phyloP scores from a whole-genome alignment of 2,113 vertebrate genomes.

The Varanus komodoensis region DNA sequence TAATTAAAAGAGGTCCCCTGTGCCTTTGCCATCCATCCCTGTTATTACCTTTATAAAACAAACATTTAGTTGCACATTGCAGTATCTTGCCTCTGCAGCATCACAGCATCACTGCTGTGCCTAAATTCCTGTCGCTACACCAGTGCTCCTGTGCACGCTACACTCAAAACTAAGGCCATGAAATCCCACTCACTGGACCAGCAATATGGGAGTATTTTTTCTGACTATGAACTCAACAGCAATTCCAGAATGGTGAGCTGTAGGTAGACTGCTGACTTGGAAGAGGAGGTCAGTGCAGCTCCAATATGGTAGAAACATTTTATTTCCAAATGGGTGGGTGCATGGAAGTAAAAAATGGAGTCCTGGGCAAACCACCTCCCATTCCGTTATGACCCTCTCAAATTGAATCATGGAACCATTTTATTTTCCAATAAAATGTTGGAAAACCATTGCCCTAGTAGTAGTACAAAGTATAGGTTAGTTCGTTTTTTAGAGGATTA shows the following conservation, averaged over 20 bases:
- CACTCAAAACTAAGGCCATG: neutral
- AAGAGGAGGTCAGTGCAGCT: neutral
- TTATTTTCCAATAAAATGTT: neutral
- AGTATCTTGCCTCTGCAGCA: neutral
- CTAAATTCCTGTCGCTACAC: neutral
- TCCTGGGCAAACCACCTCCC: neutral
- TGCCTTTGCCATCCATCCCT: neutral
- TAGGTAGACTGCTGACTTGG: neutral
- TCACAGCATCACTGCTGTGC: too few species aligned
- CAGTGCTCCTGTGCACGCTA: neutral
- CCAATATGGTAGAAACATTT: neutral
- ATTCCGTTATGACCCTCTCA: too few species aligned
- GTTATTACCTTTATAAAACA: constrained; percentile 11
- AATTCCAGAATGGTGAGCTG: neutral
- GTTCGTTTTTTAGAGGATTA: neutral
- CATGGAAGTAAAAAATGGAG: neutral
- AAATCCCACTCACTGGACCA: neutral
- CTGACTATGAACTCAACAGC: neutral
- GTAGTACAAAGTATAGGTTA: neutral
- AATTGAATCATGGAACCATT: too few species aligned
- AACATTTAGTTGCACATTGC: neutral
- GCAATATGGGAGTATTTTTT: neutral
- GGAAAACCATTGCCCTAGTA: neutral
- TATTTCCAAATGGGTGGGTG: neutral
- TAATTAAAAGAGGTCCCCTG: constrained; percentile 19